These are phyloP conservation scores for Melanotus villosus DNA, from an alignment of 2,888 invertebrate species.

Conservation along the genomic window DNA sequence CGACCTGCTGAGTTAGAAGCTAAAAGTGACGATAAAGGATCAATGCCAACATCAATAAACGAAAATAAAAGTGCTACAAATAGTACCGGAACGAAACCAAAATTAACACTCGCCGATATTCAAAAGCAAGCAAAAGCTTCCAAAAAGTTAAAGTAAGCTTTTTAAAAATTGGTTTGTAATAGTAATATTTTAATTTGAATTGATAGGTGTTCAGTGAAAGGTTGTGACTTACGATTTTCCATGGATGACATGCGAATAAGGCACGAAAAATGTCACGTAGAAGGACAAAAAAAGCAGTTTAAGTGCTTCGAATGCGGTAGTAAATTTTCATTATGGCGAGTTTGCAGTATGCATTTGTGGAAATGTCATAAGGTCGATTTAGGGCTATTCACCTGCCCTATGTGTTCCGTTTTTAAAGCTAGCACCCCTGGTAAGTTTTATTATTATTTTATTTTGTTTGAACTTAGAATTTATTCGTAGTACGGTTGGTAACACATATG, in stretches of 20 bases:
- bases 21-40: slow-evolving; percentile 25
- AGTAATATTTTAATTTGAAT: background rate
- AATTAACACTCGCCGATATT: slow-evolving; percentile 27
- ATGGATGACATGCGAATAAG: slow-evolving; percentile 65
- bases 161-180: too few relatives aligned
- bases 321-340: slow-evolving; percentile 75
- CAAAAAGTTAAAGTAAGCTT: slow-evolving; percentile 58
- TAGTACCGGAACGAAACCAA: slow-evolving; percentile 13
- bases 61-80: background rate
- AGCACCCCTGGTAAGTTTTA: slow-evolving; percentile 66
- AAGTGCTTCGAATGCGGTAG: slow-evolving; percentile 71
- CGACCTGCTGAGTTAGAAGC: slow-evolving; percentile 30
- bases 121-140: slow-evolving; percentile 57
- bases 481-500: slow-evolving; percentile 74
- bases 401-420: slow-evolving; percentile 73
- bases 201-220: slow-evolving; percentile 70
- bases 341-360: slow-evolving; percentile 80
- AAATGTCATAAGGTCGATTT: slow-evolving; percentile 75
- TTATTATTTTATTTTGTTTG: background rate
- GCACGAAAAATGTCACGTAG: slow-evolving; percentile 71
- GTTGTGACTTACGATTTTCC: slow-evolving; percentile 73
- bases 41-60: background rate
- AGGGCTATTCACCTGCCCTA: slow-evolving; percentile 73
- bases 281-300: slow-evolving; percentile 66
- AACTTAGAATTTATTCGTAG: slow-evolving; percentile 25